Percentiles rank a stretch among this genome's conserved stretches.
Conservation (phyloP, 1,140 invertebrate species). For the Platyscapa corneri region DNA sequence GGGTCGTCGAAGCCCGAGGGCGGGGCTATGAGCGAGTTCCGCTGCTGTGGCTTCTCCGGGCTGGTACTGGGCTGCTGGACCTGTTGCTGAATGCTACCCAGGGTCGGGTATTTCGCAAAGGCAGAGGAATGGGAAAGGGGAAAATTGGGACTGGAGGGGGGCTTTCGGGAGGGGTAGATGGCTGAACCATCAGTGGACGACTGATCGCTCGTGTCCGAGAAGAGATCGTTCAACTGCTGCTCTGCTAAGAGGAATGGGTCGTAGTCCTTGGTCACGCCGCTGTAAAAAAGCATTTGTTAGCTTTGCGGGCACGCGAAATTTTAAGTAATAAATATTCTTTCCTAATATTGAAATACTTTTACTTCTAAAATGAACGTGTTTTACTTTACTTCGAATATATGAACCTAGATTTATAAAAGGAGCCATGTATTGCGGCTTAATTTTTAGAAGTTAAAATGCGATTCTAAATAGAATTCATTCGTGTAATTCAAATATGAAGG, state of each 20-base stretch:
- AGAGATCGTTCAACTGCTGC: constrained; percentile 81
- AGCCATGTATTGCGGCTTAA: no score
- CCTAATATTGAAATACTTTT: no score
- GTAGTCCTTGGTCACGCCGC: constrained; percentile 74
- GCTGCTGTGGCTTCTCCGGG: not conserved
- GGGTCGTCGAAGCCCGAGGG: constrained; percentile 70
- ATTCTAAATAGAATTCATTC: no score
- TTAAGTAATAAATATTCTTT: no score
- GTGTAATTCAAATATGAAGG: no score
- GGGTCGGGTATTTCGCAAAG: constrained; percentile 67
- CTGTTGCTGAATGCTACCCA: not conserved
- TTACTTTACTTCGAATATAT: no score
- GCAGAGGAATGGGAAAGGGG: constrained; percentile 71
- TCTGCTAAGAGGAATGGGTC: constrained; percentile 81
- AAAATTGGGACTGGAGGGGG: constrained; percentile 52
- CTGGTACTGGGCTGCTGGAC: not conserved
- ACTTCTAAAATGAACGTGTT: no score
- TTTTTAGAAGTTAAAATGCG: no score
- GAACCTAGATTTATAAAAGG: no score
- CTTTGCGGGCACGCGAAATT: not conserved
- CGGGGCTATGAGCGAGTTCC: constrained; percentile 70
- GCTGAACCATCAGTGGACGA: constrained; percentile 55
- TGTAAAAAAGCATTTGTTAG: constrained; percentile 58
- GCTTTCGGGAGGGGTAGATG: constrained; percentile 36
- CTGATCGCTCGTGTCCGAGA: constrained; percentile 72